phyloP scores from a whole-genome alignment of 2,113 vertebrate genomes.

The Oryzias curvinotus region DNA sequence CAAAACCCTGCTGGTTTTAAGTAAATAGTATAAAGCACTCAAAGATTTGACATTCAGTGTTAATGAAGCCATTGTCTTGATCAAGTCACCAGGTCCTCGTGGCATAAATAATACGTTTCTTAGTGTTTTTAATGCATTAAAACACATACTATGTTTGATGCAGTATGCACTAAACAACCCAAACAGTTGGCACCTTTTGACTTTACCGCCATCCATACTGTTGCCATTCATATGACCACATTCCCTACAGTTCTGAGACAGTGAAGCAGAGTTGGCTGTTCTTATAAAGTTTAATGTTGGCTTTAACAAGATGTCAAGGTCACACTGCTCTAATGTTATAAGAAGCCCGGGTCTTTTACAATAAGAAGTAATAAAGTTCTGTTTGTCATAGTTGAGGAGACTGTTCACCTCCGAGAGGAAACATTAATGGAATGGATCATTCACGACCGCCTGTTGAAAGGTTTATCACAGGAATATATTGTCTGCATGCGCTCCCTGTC shows the following conservation, averaged over 20 bases:
- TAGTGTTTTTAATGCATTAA: conserved; percentile 41
- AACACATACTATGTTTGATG: conserved; percentile 35
- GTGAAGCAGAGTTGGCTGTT: conserved; percentile 55
- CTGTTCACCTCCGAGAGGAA: conserved; percentile 46
- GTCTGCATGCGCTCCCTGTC: conserved; percentile 40
- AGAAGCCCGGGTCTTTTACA: conserved; percentile 50
- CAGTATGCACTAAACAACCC: neutral
- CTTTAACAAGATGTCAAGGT: conserved; percentile 76
- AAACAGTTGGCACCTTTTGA: conserved; percentile 29
- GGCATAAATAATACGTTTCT: conserved; percentile 14
- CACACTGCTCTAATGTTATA: conserved; percentile 57
- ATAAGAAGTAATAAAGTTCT: conserved; percentile 61
- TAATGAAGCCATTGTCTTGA: neutral
- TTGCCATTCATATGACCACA: conserved; percentile 45
- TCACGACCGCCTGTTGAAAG: conserved; percentile 59
- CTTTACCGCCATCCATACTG: neutral
- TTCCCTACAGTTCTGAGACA: conserved; percentile 55
- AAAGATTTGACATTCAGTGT: neutral
- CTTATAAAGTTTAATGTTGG: conserved; percentile 69
- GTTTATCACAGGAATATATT: conserved; percentile 64
- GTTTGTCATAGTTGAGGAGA: conserved; percentile 60
- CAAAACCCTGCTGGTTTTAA: too few relatives aligned
- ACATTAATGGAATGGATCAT: conserved; percentile 69
- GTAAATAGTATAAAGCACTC: neutral
- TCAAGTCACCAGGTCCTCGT: too few relatives aligned